Evolutionary conservation across 92 coral and sea anemone species (phyloP), one percentile per base, ranked within the genome.

Genomic region (Siderastrea siderea): DNA sequence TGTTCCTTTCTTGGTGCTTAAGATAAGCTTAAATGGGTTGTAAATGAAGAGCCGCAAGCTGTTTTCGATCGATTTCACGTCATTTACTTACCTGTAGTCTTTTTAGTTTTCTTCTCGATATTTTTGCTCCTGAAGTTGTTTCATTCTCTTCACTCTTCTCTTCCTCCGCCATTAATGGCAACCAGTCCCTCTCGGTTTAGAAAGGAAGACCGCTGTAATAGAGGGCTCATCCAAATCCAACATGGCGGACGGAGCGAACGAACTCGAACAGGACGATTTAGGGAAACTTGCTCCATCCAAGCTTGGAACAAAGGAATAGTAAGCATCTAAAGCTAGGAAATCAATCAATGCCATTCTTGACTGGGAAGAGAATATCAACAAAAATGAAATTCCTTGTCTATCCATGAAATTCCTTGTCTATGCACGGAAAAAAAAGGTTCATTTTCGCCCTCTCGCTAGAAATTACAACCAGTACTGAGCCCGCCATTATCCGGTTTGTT

Each of bases 301-400:
- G 90, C 92, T 94, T 19, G 97, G 97, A 76, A 94, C 95, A 6
- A 92, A 90, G 63, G 83, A 90, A 72, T 86, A 90, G 98, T 94
- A 85, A 92, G 97, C 58, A 38, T 51, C 26, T 4, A 26, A 2
- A 0, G 11, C 45, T 17, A 65, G 0, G 38, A 26, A 26, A 26
- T 26, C 38, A 26, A 26, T 26, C 38, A 26, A 26, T 55, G 12
- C 12, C 61, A 55, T 7, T 11, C 61, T 11, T 55, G 61, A 8
- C 10, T 14, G 12, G 12, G 12, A 55, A 14, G 5, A 53, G 10
- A 55, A 2, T 2, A 55, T 7, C 12, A 55, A 2, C 61, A 55
- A 14, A 55, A 55, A 55, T 55, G 8, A 68, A 44, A 50, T 26
- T 11, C 38, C 38, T 26, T 26, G 38, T 26, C 38, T 26, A 26